These are phyloP conservation scores for Leptodactylus fallax DNA, from an alignment of 2,797 vertebrate species.

Conservation along the genomic window DNA sequence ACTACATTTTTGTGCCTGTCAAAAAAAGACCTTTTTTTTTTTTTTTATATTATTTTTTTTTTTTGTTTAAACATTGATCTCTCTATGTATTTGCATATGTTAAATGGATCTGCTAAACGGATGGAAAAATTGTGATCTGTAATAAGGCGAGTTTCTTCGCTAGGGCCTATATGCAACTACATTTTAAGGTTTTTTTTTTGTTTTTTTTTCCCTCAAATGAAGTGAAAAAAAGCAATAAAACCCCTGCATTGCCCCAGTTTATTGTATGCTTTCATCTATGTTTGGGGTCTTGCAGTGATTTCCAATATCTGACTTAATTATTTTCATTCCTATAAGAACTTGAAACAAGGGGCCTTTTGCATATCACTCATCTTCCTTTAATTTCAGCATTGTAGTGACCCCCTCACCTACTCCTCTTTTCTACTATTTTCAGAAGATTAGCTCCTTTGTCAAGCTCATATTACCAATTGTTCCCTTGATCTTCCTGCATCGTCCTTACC, in stretches of 20 bases:
- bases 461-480: slow-evolving; percentile 62
- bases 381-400: slow-evolving; percentile 49
- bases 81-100: too few relatives aligned
- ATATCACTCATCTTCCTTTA: slow-evolving; percentile 58
- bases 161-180: too few relatives aligned
- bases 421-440: slow-evolving; percentile 56
- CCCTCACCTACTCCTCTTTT: slow-evolving; percentile 45
- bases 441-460: slow-evolving; percentile 54
- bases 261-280: slow-evolving; percentile 1
- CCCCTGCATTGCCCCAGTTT: not conserved
- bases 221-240: not conserved
- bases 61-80: too few relatives aligned
- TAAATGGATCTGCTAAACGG: too few relatives aligned
- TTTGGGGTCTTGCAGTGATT: slow-evolving; percentile 4
- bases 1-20: too few relatives aligned
- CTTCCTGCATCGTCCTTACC: slow-evolving; percentile 19
- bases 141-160: too few relatives aligned
- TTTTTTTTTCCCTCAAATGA: not conserved
- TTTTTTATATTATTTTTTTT: too few relatives aligned
- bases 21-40: too few relatives aligned
- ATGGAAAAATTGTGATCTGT: too few relatives aligned
- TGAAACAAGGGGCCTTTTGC: slow-evolving; percentile 42
- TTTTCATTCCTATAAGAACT: slow-evolving; percentile 32
- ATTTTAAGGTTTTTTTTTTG: not conserved
- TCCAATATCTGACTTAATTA: slow-evolving; percentile 29